Conservation (phyloP, 2,797 vertebrate genomes). For the Urophycis tenuis region DNA sequence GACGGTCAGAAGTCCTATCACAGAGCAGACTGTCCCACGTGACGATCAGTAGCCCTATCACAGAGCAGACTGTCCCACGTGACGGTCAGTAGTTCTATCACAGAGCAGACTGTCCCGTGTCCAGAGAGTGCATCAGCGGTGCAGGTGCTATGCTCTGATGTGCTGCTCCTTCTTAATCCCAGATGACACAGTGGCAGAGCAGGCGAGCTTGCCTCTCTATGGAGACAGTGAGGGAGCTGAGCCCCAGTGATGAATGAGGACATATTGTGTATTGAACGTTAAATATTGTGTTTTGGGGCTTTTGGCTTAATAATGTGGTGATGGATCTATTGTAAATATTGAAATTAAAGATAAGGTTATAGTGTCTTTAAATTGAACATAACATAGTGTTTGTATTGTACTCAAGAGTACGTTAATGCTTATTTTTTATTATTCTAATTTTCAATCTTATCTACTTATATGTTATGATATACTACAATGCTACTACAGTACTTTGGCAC, state of each 20-base stretch:
- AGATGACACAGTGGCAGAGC: conserved; percentile 71
- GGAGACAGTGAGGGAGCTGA: conserved; percentile 50
- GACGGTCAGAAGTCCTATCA: conserved; percentile 54
- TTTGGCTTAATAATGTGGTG: background rate
- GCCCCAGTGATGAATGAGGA: conserved; percentile 59
- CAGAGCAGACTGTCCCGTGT: conserved; percentile 54
- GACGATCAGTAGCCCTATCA: conserved; percentile 54
- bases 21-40: conserved; percentile 65
- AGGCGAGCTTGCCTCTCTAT: conserved; percentile 47
- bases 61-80: conserved; percentile 65
- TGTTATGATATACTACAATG: background rate
- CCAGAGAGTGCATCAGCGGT: conserved; percentile 55
- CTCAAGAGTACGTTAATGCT: background rate
- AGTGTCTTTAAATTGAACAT: conserved; percentile 21
- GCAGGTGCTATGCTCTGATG: conserved; percentile 64
- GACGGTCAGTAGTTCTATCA: conserved; percentile 54
- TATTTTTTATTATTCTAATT: conserved; percentile 7
- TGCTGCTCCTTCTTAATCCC: conserved; percentile 68
- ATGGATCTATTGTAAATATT: background rate
- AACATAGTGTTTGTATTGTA: conserved; percentile 7
- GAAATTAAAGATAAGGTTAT: conserved; percentile 28
- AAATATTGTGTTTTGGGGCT: background rate
- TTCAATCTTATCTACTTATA: background rate
- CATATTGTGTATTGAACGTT: conserved; percentile 63
- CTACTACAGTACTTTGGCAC: background rate